Base-by-base conservation (phyloP, 1,140 invertebrate genomes). In the Forficula auricularia region DNA sequence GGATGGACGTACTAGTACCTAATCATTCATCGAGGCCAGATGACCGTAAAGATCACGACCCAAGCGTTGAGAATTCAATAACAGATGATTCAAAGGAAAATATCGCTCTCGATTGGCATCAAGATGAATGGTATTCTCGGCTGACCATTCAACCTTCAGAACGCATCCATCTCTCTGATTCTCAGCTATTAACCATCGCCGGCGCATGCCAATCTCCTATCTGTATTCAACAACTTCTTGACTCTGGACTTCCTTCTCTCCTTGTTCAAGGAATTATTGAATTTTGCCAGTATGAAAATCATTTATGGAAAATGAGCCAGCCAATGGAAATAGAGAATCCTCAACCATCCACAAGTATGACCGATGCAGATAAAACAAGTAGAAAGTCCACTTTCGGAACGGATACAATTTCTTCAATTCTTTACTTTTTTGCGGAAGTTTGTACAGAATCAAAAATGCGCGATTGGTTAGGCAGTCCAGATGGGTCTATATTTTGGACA, bases 401-500 rank as follows among this genome's bases (percentile, higher is more conserved):
- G 33, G 63, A 70, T 20, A 67, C 65, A 46, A 62, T 74, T 36
- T 64, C 75, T 3, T 66, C 71, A 34, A 72, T 89, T 16, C 67
- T 92, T 27, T 73, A 82, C 52, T 89, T 88, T 63, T 76, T 87
- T 47, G 73, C 79, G 1, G 74, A 81, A 40, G 66, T 85, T 34
- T 83, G 82, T 57, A 72, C 75, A 8, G 82, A 87, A 52, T 73
- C 79, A 6, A 65, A 72, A 44, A 78, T 90, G 66, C 77, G 84
- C 43, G 80, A 88, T 57, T 91, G 85, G 87, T 65, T 90, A 15
- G 86, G 85, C 3, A 71, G 68, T 3, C 61, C 70, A 38, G 75
- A 85, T 49, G 85, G 84, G 1, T 75, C 75, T 15, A 65, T 70
- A 6, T 91, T 90, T 61, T 90, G 86, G 86, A 67, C 76, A 12